phyloP scores from a whole-genome alignment of 2,888 invertebrate genomes.

The Archaeoteleia sp. region DNA sequence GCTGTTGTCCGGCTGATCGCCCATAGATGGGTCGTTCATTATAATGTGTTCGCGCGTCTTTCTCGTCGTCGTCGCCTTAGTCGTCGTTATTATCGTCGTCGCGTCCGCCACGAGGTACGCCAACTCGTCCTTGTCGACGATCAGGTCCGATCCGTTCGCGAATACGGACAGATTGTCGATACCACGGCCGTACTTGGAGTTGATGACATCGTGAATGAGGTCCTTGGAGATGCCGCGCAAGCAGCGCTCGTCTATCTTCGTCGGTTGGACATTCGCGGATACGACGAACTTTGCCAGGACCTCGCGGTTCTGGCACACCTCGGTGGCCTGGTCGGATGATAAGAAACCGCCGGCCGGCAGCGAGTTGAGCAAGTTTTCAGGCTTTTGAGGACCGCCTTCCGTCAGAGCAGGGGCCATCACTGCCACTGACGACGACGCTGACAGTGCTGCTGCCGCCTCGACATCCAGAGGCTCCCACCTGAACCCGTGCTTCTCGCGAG shows the following conservation, averaged over 20 bases:
- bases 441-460: constrained; percentile 73
- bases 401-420: constrained; percentile 97
- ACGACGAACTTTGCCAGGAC: constrained; percentile 73
- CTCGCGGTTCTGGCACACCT: constrained; percentile 72
- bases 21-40: constrained; percentile 74
- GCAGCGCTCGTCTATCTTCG: constrained; percentile 72
- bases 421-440: constrained; percentile 77
- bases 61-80: constrained; percentile 62
- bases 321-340: constrained; percentile 71
- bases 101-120: constrained; percentile 71
- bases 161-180: constrained; percentile 68
- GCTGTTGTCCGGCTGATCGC: constrained; percentile 67
- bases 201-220: constrained; percentile 73
- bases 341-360: constrained; percentile 72
- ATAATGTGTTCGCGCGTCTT: constrained; percentile 57
- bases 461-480: constrained; percentile 74
- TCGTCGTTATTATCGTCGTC: constrained; percentile 22
- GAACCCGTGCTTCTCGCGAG: constrained; percentile 63
- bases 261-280: constrained; percentile 72
- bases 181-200: constrained; percentile 71
- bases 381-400: constrained; percentile 79
- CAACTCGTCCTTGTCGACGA: constrained; percentile 65
- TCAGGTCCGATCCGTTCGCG: constrained; percentile 64
- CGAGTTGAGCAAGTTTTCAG: constrained; percentile 72
- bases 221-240: constrained; percentile 72